phyloP scores from a whole-genome alignment of 2,113 vertebrate genomes.

The Hystrix brachyura region DNA sequence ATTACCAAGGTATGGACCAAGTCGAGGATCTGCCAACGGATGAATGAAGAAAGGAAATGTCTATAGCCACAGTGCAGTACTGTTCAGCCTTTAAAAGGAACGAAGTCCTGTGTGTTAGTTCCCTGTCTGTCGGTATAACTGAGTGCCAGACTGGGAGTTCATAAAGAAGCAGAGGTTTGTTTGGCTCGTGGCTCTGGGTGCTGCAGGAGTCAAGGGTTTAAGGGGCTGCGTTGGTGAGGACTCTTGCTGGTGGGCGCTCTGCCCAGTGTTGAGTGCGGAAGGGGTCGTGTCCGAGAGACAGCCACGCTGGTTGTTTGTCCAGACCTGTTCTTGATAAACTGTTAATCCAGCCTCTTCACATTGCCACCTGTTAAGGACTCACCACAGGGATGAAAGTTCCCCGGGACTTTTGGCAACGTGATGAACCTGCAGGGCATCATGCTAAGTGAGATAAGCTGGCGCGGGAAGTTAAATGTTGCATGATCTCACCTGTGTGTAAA shows the following conservation, averaged over 20 bases:
- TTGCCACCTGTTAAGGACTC: neutral
- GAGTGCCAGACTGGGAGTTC: neutral
- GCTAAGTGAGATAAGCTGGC: neutral
- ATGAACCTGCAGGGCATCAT: neutral
- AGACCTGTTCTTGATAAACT: neutral
- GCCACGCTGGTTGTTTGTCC: neutral
- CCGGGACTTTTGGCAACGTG: neutral
- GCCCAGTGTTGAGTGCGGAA: neutral
- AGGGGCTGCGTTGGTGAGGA: neutral
- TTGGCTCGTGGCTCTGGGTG: neutral
- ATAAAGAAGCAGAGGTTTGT: neutral
- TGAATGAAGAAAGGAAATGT: neutral
- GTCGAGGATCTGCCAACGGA: neutral
- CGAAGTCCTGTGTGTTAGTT: neutral
- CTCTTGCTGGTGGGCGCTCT: neutral
- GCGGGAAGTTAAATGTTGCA: neutral
- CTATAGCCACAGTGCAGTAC: neutral
- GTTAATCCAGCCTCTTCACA: neutral
- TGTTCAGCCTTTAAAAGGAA: neutral
- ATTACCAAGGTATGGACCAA: neutral
- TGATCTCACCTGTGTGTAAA: neutral
- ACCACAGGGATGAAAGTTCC: too few relatives aligned
- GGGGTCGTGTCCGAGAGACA: neutral
- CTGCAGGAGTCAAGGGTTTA: neutral
- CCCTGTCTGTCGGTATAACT: neutral